A percentile compares a stretch with the other conserved stretches of the same genome.
These are phyloP conservation scores for Drosophila dunni DNA, from an alignment of 1,140 invertebrate genomes.

Conservation along the genomic window DNA sequence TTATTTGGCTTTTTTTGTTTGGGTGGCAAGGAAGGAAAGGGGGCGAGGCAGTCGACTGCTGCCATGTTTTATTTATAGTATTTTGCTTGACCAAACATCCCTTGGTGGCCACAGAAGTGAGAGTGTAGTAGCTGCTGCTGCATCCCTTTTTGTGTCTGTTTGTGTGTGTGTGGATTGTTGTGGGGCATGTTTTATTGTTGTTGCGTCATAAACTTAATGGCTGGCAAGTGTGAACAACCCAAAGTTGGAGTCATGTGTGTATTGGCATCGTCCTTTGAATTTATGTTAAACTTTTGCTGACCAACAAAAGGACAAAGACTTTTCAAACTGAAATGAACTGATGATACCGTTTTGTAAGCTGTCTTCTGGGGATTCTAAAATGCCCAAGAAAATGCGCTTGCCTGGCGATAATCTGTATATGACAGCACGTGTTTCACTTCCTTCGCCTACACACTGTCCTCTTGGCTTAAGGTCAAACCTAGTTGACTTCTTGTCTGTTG, in stretches of 20 bases:
- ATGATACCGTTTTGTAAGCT: conserved; percentile 55
- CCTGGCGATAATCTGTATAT: conserved; percentile 65
- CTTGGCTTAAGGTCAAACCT: conserved; percentile 7
- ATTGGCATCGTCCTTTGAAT: conserved; percentile 59
- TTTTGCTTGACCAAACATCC: conserved; percentile 69
- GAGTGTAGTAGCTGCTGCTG: conserved; percentile 8
- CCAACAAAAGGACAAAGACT: conserved; percentile 44
- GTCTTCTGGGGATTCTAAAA: conserved; percentile 56
- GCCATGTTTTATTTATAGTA: conserved; percentile 81
- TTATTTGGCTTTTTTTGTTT: conserved; percentile 28
- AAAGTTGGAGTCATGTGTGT: conserved; percentile 11
- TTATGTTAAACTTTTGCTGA: conserved; percentile 79
- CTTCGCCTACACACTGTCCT: not conserved
- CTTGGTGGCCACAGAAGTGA: conserved; percentile 61
- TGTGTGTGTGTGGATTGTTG: conserved; percentile 6
- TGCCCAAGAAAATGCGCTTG: conserved; percentile 53
- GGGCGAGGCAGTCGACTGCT: conserved; percentile 43
- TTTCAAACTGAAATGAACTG: conserved; percentile 48
- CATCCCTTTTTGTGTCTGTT: conserved; percentile 43
- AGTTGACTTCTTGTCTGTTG: conserved; percentile 34
- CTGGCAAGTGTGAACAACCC: conserved; percentile 76
- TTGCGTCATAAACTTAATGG: conserved; percentile 83
- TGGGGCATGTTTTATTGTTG: conserved; percentile 76
- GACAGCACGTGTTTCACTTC: conserved; percentile 36
- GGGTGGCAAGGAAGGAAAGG: not conserved